Evolutionary conservation across 2,888 invertebrate genomes (phyloP).

Genomic region (Mythimna albipuncta): DNA sequence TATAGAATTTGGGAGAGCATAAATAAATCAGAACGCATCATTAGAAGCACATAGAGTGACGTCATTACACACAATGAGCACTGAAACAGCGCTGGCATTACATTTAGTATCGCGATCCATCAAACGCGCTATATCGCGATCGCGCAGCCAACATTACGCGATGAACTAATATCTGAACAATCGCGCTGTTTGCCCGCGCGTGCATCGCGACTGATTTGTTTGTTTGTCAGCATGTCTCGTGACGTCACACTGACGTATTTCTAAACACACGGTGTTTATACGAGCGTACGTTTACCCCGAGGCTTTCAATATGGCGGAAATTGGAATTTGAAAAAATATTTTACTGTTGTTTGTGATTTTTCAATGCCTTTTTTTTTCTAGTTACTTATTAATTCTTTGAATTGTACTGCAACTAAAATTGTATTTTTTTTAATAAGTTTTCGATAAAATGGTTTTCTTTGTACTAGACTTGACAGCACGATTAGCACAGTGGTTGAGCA

Average conservation of each 20-base stretch:
- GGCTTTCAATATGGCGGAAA: conserved; percentile 56
- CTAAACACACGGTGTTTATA: conserved; percentile 72
- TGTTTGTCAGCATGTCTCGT: conserved; percentile 72
- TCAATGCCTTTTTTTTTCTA: neutral
- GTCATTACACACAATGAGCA: conserved; percentile 42
- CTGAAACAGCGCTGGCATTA: conserved; percentile 67
- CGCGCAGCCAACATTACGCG: conserved; percentile 79
- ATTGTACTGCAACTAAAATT: neutral
- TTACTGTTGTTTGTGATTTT: neutral
- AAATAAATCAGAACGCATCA: conserved; percentile 31
- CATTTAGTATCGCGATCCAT: conserved; percentile 78
- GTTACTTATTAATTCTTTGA: neutral
- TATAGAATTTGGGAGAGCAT: neutral
- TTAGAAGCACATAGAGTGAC: conserved; percentile 45
- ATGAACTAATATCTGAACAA: conserved; percentile 84
- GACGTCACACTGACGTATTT: conserved; percentile 70
- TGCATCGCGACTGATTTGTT: conserved; percentile 69
- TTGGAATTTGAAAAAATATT: conserved; percentile 44
- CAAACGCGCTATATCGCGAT: conserved; percentile 83
- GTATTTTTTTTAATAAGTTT: neutral
- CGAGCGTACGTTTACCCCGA: conserved; percentile 57
- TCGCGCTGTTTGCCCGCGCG: conserved; percentile 77
- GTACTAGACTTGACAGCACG: neutral
- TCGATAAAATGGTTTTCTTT: neutral
- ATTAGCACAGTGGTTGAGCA: too few relatives aligned